Evolutionary conservation across 1,140 invertebrate species (phyloP).

Genomic region (Anastatus disparis): DNA sequence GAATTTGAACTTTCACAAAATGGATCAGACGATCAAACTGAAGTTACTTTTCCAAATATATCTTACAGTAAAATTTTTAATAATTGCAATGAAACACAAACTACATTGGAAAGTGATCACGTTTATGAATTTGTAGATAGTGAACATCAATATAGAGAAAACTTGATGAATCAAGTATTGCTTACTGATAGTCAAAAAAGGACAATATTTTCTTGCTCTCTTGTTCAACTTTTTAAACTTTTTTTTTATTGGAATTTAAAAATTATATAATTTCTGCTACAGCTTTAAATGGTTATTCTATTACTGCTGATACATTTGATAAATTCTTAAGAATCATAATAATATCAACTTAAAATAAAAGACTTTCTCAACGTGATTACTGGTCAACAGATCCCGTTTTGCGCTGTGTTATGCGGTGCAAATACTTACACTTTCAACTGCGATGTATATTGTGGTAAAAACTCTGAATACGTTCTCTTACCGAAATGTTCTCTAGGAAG

Average conservation of each 20-base stretch:
- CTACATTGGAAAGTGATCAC: background rate
- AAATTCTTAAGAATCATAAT: conserved; percentile 19
- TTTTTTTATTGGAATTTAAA: conserved; percentile 38
- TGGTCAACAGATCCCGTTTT: conserved; percentile 35
- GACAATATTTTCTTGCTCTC: too few relatives aligned
- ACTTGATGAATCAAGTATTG: background rate
- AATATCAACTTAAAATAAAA: conserved; percentile 1
- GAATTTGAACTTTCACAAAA: too few relatives aligned
- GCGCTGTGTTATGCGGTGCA: conserved; percentile 10
- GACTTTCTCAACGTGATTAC: conserved; percentile 40
- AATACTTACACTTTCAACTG: conserved; percentile 18
- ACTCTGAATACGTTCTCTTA: conserved; percentile 24
- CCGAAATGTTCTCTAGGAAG: conserved; percentile 11
- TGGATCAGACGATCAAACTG: too few relatives aligned
- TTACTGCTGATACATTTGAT: background rate
- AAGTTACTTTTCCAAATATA: too few relatives aligned
- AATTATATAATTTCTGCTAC: conserved; percentile 36
- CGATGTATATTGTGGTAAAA: conserved; percentile 34
- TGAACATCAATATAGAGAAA: too few relatives aligned
- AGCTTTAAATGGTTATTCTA: conserved; percentile 11
- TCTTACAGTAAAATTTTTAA: too few relatives aligned
- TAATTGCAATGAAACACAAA: too few relatives aligned
- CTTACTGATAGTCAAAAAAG: background rate
- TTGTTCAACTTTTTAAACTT: conserved; percentile 44
- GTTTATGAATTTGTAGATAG: background rate